These are phyloP conservation scores for Neuroterus valhalla DNA, from an alignment of 1,140 invertebrate genomes.

Conservation along the genomic window DNA sequence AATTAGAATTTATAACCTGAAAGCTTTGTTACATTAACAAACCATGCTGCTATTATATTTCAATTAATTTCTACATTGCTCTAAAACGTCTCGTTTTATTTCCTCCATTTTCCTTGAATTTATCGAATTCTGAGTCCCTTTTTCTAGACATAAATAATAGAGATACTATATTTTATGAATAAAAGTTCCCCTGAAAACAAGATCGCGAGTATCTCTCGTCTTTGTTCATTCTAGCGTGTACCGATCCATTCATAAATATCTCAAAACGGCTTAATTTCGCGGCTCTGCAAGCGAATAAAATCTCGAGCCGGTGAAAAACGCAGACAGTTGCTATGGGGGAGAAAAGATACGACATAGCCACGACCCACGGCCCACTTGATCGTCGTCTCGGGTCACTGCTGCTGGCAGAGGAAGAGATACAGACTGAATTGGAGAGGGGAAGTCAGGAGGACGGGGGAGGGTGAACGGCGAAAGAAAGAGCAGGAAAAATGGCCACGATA, in stretches of 20 bases:
- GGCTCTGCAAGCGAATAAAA: conserved; percentile 71
- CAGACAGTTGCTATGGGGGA: conserved; percentile 61
- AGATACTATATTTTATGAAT: conserved; percentile 48
- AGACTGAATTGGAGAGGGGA: conserved; percentile 31
- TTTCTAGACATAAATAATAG: too few species aligned
- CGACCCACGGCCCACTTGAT: conserved; percentile 67
- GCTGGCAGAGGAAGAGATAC: conserved; percentile 38
- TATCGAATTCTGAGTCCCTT: too few species aligned
- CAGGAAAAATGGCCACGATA: conserved; percentile 65
- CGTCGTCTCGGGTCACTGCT: conserved; percentile 66
- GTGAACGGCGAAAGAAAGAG: conserved; percentile 47
- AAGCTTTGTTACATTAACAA: too few species aligned
- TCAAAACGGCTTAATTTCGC: conserved; percentile 76
- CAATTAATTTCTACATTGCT: neutral
- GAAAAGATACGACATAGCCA: conserved; percentile 67
- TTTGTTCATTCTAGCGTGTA: conserved; percentile 67
- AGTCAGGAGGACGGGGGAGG: conserved; percentile 40
- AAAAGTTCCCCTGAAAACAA: conserved; percentile 57
- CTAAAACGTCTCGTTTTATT: too few species aligned
- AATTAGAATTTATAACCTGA: too few species aligned
- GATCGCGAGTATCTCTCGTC: conserved; percentile 54
- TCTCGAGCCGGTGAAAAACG: conserved; percentile 72
- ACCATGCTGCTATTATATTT: neutral
- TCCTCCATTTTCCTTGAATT: too few species aligned
- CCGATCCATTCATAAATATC: conserved; percentile 75